phyloP scores from a whole-genome alignment of 1,140 invertebrate genomes.

The Cataglyphis hispanica region DNA sequence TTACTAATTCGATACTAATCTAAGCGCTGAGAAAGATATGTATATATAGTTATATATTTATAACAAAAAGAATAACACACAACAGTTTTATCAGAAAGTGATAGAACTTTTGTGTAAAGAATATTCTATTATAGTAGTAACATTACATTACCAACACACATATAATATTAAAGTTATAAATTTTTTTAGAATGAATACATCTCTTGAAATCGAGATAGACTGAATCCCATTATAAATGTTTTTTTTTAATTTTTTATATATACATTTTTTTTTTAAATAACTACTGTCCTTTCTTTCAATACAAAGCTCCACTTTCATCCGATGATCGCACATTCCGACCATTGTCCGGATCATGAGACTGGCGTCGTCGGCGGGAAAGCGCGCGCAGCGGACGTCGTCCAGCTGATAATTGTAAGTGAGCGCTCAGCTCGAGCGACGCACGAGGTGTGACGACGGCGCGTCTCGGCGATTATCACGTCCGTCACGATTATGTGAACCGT shows the following conservation, averaged over 20 bases:
- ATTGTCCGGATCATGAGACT: neutral
- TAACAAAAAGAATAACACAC: neutral
- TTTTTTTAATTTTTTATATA: neutral
- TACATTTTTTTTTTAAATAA: neutral
- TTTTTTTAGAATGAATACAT: neutral
- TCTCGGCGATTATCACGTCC: conserved; percentile 81
- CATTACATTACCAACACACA: neutral
- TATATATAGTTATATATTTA: neutral
- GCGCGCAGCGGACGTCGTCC: conserved; percentile 44
- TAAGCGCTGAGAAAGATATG: neutral
- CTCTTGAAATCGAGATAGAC: neutral
- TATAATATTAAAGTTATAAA: no score
- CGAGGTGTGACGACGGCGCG: conserved; percentile 74
- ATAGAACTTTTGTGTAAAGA: neutral
- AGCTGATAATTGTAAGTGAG: conserved; percentile 71
- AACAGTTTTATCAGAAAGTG: neutral
- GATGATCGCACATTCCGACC: conserved; percentile 25
- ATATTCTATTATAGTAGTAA: neutral
- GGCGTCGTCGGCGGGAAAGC: neutral
- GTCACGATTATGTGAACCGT: conserved; percentile 81
- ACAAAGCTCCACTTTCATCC: conserved; percentile 14
- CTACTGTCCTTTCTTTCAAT: neutral
- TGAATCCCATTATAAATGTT: neutral
- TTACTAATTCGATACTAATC: conserved; percentile 45
- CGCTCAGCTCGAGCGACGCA: conserved; percentile 56